A percentile compares a stretch with the other conserved stretches of the same genome.
Evolutionary conservation across 2,797 vertebrate species (phyloP).

Genomic region (Enteromius viviparus): DNA sequence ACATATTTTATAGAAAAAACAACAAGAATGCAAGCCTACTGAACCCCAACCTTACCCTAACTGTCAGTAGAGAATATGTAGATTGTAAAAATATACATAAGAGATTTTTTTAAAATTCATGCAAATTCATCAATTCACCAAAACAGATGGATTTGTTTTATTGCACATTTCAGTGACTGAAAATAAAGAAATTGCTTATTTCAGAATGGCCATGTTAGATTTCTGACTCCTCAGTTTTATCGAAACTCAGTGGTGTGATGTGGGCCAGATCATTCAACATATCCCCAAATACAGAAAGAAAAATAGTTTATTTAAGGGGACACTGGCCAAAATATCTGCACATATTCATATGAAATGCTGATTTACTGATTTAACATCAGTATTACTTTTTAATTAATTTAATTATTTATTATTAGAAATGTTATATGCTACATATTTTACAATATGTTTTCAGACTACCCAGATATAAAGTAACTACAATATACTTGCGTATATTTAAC

Average conservation of each 20-base stretch:
- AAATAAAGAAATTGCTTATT: too few species aligned
- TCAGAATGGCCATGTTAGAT: too few species aligned
- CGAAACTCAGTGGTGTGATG: not conserved
- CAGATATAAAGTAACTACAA: not conserved
- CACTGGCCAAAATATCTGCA: not conserved
- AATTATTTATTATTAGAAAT: not conserved
- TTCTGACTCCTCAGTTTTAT: not conserved
- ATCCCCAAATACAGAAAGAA: not conserved
- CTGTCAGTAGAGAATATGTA: not conserved
- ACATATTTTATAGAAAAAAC: not conserved
- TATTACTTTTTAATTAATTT: not conserved
- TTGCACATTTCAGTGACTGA: too few species aligned
- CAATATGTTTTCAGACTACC: not conserved
- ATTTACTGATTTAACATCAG: not conserved
- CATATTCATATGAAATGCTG: not conserved
- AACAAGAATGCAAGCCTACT: not conserved
- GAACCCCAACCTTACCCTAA: not conserved
- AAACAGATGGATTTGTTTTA: not conserved
- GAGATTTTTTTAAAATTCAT: not conserved
- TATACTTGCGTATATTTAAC: not conserved
- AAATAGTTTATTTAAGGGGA: not conserved
- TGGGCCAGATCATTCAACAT: not conserved
- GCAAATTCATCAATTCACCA: not conserved
- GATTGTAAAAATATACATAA: not conserved
- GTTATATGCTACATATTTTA: not conserved